Evolutionary conservation across 2,888 invertebrate genomes (phyloP).

Genomic region (Myopa tessellatipennis): DNA sequence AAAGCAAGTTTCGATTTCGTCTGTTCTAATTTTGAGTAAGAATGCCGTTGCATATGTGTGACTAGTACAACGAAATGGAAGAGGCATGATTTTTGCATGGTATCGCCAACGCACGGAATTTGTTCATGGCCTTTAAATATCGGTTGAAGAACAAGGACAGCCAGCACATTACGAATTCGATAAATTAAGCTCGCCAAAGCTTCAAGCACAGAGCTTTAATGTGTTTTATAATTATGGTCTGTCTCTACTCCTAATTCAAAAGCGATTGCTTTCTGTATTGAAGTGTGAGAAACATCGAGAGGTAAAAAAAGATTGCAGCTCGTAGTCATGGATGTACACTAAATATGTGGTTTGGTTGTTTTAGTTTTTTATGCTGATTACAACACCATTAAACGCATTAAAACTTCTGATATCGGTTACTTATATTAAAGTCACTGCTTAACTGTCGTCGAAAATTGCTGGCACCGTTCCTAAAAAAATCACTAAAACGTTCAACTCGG

Average conservation of each 20-base stretch:
- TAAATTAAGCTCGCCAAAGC: slow-evolving; percentile 27
- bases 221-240: not conserved
- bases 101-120: slow-evolving; percentile 36
- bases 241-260: too few relatives aligned
- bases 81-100: slow-evolving; percentile 28
- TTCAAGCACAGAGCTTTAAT: slow-evolving; percentile 9
- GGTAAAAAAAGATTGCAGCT: too few relatives aligned
- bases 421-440: too few relatives aligned
- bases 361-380: too few relatives aligned
- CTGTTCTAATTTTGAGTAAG: slow-evolving; percentile 13
- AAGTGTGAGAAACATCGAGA: too few relatives aligned
- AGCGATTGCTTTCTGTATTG: not conserved
- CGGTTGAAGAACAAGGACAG: slow-evolving; percentile 68
- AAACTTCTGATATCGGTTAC: too few relatives aligned
- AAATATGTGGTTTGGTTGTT: too few relatives aligned
- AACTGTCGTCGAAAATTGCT: too few relatives aligned
- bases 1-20: slow-evolving; percentile 21
- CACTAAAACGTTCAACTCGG: too few relatives aligned
- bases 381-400: too few relatives aligned
- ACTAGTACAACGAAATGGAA: not conserved
- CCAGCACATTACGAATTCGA: slow-evolving; percentile 54
- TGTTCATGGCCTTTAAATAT: slow-evolving; percentile 65
- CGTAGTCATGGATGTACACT: too few relatives aligned
- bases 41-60: not conserved
- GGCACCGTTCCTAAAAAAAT: too few relatives aligned